Conservation (phyloP, 2,888 invertebrate species). For the Mayetiola destructor region DNA sequence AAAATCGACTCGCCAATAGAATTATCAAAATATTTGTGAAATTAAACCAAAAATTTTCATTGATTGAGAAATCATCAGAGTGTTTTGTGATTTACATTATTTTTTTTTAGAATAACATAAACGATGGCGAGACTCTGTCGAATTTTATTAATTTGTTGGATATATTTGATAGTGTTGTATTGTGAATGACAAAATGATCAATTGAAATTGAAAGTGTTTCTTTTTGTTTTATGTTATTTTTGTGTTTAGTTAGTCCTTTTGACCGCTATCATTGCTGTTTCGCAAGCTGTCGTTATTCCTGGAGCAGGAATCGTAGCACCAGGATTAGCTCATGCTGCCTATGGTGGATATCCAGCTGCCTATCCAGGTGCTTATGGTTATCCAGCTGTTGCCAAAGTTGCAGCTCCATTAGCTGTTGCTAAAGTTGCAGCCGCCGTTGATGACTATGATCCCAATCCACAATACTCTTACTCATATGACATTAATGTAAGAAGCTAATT, state of each 20-base stretch:
- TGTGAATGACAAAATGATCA: not conserved
- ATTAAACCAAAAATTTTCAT: not conserved
- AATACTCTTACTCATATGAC: constrained; percentile 33
- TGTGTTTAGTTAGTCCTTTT: constrained; percentile 12
- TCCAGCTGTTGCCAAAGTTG: constrained; percentile 25
- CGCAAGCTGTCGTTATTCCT: constrained; percentile 8
- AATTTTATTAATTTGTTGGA: not conserved
- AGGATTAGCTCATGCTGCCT: constrained; percentile 13
- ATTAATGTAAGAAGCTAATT: constrained; percentile 34
- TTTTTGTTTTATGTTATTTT: constrained; percentile 11
- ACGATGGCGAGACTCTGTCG: not conserved
- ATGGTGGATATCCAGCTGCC: constrained; percentile 13
- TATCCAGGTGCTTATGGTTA: constrained; percentile 7
- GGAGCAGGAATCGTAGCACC: constrained; percentile 8
- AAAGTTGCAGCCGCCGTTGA: constrained; percentile 20
- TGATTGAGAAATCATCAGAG: not conserved
- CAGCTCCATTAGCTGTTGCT: constrained; percentile 24
- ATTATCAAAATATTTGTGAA: not conserved
- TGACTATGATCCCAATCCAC: constrained; percentile 30
- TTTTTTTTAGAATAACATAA: not conserved
- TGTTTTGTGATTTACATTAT: not conserved
- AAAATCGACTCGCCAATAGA: not conserved
- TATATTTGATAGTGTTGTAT: not conserved
- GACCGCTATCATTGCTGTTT: constrained; percentile 13
- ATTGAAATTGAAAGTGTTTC: not conserved